These are phyloP conservation scores for Apamea anceps DNA, from an alignment of 2,888 invertebrate species.

Conservation along the genomic window DNA sequence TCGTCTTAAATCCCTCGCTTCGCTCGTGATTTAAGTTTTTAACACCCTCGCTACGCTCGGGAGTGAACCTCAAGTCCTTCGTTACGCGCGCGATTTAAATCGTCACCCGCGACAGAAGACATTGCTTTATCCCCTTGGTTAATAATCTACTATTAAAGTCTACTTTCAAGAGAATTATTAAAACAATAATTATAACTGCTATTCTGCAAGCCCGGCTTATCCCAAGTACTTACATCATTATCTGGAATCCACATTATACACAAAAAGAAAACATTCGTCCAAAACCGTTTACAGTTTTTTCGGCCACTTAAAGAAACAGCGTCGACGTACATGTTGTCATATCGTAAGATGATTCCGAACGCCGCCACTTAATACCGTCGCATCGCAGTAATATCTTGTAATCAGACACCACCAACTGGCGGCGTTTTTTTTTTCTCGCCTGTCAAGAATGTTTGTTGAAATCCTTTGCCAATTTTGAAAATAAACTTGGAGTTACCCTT, in stretches of 20 bases:
- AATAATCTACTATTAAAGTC: too few species aligned
- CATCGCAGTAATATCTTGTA: conserved; percentile 72
- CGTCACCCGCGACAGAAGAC: too few species aligned
- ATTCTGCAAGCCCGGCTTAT: background rate
- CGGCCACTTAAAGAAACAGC: conserved; percentile 41
- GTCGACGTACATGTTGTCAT: conserved; percentile 66
- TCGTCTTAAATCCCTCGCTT: too few species aligned
- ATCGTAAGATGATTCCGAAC: conserved; percentile 66
- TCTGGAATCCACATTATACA: conserved; percentile 16
- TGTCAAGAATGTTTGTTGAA: conserved; percentile 62
- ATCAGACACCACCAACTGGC: conserved; percentile 67
- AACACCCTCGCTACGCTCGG: too few species aligned
- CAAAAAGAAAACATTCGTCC: conserved; percentile 27
- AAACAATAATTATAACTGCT: background rate
- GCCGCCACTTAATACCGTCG: conserved; percentile 65
- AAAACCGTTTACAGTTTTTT: conserved; percentile 54
- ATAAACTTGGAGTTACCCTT: conserved; percentile 43
- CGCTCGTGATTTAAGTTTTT: too few species aligned
- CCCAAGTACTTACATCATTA: conserved; percentile 4
- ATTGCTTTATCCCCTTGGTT: too few species aligned
- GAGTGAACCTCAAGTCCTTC: too few species aligned
- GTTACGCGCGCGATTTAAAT: too few species aligned
- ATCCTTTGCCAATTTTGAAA: conserved; percentile 64
- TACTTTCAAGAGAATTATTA: background rate
- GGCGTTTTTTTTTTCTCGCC: conserved; percentile 47